Percentiles rank a stretch among this genome's conserved stretches.
Conservation (phyloP, 1,140 invertebrate species). For the Lordiphosa collinella region DNA sequence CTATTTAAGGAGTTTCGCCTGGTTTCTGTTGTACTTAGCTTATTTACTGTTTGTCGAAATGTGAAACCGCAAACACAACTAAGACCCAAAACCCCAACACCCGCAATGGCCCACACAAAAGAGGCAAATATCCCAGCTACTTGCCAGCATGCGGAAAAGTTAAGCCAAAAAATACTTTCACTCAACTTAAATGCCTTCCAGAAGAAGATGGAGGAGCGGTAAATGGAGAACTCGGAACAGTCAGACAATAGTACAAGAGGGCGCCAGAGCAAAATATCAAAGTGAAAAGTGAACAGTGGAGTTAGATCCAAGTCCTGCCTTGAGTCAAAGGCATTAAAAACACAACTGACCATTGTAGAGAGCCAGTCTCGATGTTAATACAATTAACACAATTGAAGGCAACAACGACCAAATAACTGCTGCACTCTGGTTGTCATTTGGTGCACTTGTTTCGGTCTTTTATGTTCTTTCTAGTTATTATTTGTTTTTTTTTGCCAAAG, state of each 20-base stretch:
- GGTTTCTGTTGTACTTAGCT: conserved; percentile 14
- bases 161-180: conserved; percentile 58
- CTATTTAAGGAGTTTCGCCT: conserved; percentile 30
- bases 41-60: conserved; percentile 70
- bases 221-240: neutral
- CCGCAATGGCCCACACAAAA: conserved; percentile 21
- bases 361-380: conserved; percentile 25
- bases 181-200: conserved; percentile 50
- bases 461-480: conserved; percentile 56
- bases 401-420: conserved; percentile 24
- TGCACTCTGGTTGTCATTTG: conserved; percentile 51
- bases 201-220: conserved; percentile 5
- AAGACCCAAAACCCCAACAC: conserved; percentile 15
- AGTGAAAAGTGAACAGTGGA: no score
- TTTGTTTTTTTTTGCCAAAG: conserved; percentile 11
- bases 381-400: conserved; percentile 45
- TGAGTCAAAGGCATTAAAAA: neutral
- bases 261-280: neutral
- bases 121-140: conserved; percentile 8
- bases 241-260: neutral
- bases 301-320: neutral
- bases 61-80: conserved; percentile 64
- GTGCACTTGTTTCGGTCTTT: conserved; percentile 48
- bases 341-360: neutral
- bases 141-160: conserved; percentile 40